These are phyloP conservation scores for Gnathonemus longibarbis DNA, from an alignment of 2,113 vertebrate species.

Conservation along the genomic window DNA sequence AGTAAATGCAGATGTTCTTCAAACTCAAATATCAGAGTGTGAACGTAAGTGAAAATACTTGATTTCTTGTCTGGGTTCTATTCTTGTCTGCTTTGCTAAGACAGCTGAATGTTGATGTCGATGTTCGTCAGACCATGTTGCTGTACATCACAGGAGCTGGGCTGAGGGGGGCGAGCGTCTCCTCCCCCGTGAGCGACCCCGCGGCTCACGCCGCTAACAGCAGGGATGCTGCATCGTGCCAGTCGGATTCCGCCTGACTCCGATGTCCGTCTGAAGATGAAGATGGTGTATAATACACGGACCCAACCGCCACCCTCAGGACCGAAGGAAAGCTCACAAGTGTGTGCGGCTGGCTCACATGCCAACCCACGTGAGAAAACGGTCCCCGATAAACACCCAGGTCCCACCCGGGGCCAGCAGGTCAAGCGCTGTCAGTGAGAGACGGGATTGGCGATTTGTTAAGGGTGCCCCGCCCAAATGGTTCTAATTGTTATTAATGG, in stretches of 20 bases:
- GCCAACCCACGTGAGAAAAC: not conserved
- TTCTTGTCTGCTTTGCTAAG: not conserved
- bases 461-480: constrained; percentile 67
- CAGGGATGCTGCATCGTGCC: not conserved
- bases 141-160: not conserved
- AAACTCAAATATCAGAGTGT: not conserved
- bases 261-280: not conserved
- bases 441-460: constrained; percentile 66
- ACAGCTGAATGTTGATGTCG: not conserved
- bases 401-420: constrained; percentile 44
- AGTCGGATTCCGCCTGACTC: not conserved
- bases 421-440: constrained; percentile 56
- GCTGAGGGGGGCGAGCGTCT: not conserved
- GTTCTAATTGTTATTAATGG: constrained; percentile 80
- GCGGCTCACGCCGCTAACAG: not conserved
- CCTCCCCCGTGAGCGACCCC: not conserved
- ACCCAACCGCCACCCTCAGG: not conserved
- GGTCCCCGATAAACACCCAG: constrained; percentile 11
- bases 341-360: not conserved
- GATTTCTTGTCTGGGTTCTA: too few relatives aligned
- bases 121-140: not conserved
- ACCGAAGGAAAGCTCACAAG: not conserved
- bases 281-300: not conserved
- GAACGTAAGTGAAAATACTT: not conserved
- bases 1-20: not conserved